Evolutionary conservation across 2,888 invertebrate genomes (phyloP), one percentile per base, ranked within the genome.

Genomic region (Ptilodon capucinus): DNA sequence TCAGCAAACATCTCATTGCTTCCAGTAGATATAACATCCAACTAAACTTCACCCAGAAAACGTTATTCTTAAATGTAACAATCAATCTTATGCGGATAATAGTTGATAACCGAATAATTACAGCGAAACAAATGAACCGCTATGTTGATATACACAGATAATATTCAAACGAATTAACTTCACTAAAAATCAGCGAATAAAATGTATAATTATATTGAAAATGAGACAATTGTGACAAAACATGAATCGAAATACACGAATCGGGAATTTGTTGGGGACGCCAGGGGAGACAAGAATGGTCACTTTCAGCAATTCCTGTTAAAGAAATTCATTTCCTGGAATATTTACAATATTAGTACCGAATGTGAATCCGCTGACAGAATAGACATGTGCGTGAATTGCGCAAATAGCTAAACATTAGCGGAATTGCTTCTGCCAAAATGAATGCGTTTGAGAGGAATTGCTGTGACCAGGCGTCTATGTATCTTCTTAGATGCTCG

Each of bases 401-500:
- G n/a, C n/a, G n/a, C n/a, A n/a, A n/a, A n/a, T n/a, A n/a, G n/a
- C n/a, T n/a, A n/a, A n/a, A n/a, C n/a, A n/a, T n/a, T n/a, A n/a
- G n/a, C n/a, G n/a, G n/a, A n/a, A n/a, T n/a, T n/a, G n/a, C n/a
- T n/a, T n/a, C n/a, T n/a, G n/a, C n/a, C n/a, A n/a, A n/a, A n/a
- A n/a, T n/a, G n/a, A n/a, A n/a, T n/a, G n/a, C n/a, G n/a, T n/a
- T n/a, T n/a, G n/a, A n/a, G n/a, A n/a, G n/a, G n/a, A n/a, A n/a
- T n/a, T n/a, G n/a, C n/a, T n/a, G n/a, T n/a, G n/a, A n/a, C n/a
- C n/a, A 34, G 44, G 44, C 43, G 40, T 51, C 46, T 62, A 50
- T 50, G 38, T 35, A 42, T 54, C 50, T 30, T 46, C 64, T 68
- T 70, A 64, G 68, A 70, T 68, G 73, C 72, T 72, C 66, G 60